Evolutionary conservation across 2,888 invertebrate species (phyloP).

Genomic region (Aleiodes testaceus): DNA sequence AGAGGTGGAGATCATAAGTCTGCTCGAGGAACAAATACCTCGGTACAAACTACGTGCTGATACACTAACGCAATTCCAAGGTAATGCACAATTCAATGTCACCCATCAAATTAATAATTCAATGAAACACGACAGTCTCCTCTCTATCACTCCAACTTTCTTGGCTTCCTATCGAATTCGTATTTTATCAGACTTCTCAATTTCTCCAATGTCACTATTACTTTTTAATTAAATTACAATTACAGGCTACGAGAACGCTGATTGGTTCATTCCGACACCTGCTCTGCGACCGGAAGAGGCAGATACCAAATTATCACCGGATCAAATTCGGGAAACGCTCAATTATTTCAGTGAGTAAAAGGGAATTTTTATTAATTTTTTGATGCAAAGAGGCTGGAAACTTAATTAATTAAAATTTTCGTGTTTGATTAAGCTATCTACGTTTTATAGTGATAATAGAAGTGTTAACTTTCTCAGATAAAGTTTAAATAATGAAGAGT

Average conservation of each 20-base stretch:
- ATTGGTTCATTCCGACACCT: slow-evolving; percentile 94
- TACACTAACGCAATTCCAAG: slow-evolving; percentile 92
- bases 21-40: slow-evolving; percentile 95
- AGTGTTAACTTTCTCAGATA: slow-evolving; percentile 7
- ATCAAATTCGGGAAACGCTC: slow-evolving; percentile 95
- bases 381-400: slow-evolving; percentile 13
- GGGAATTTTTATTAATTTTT: neutral
- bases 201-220: neutral
- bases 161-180: slow-evolving; percentile 18
- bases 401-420: no score
- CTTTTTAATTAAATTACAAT: slow-evolving; percentile 42
- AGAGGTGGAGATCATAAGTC: slow-evolving; percentile 96
- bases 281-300: slow-evolving; percentile 83
- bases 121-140: slow-evolving; percentile 19
- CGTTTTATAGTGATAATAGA: neutral
- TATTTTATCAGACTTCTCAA: slow-evolving; percentile 20
- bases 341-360: slow-evolving; percentile 95
- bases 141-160: slow-evolving; percentile 13
- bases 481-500: neutral
- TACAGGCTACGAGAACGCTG: slow-evolving; percentile 91
- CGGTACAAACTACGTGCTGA: slow-evolving; percentile 95
- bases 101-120: neutral
- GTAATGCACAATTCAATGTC: slow-evolving; percentile 74
- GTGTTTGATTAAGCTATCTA: no score
- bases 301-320: slow-evolving; percentile 89